Evolutionary conservation across 2,888 invertebrate species (phyloP), one percentile per base, ranked within the genome.

Genomic region (Bedellia somnulentella): DNA sequence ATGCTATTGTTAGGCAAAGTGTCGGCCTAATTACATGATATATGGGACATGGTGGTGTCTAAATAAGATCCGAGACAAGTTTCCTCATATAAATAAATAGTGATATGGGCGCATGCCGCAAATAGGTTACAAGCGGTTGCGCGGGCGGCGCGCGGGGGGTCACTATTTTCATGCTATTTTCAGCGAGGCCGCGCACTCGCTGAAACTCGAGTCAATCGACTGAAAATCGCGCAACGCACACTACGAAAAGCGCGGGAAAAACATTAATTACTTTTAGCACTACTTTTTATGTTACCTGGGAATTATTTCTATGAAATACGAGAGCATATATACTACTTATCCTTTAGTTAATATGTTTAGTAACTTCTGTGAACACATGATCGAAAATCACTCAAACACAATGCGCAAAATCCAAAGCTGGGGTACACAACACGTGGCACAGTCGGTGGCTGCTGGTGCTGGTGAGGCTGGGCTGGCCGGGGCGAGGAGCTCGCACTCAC

Each of bases 1-100:
- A 23, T 4, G 3, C 15, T 24, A 27, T 33, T 47, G 49, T 41
- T 47, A 39, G 35, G 41, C 36, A 43, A 39, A 40, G 39, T 35
- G 43, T 38, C 50, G 63, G 44, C 52, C 59, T 59, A 63, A 62
- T 60, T 58, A 57, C 51, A 46, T 43, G 49, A 59, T 52, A 68
- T 57, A 57, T 68, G 58, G 63, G 62, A 48, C 68, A 67, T 47
- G 59, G 57, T 54, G 52, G 55, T 41, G 43, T 52, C 59, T 59
- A 70, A 55, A 70, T 66, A 64, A 63, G 62, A 64, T 53, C 52
- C 52, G 51, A 56, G 58, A 54, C 53, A 52, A 56, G 59, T 71
- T 73, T 71, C 66, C 68, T 64, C 63, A 67, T 67, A 60, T 70
- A 71, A 70, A 73, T 68, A 71, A 73, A 71, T 68, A 67, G 62